Evolutionary conservation across 2,888 invertebrate genomes (phyloP).

Genomic region (Stenotaenia linearis): DNA sequence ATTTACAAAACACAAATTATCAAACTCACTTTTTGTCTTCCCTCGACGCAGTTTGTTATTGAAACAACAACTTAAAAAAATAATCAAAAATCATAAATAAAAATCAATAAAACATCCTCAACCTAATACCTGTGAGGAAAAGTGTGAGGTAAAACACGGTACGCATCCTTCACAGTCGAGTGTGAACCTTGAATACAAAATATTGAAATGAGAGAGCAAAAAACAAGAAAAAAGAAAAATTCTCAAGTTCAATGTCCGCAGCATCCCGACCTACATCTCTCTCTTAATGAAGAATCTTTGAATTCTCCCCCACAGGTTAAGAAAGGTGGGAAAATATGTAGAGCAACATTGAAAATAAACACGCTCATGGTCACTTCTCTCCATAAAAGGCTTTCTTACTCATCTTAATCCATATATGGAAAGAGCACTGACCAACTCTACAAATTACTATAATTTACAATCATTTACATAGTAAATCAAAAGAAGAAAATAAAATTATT

Average conservation of each 20-base stretch:
- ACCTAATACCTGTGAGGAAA: background rate
- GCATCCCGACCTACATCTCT: background rate
- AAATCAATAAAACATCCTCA: too few relatives aligned
- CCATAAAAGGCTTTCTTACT: background rate
- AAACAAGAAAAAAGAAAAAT: background rate
- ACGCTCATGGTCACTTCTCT: background rate
- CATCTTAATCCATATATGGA: background rate
- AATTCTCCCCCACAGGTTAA: background rate
- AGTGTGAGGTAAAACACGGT: background rate
- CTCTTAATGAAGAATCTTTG: background rate
- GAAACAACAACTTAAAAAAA: background rate
- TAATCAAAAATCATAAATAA: too few relatives aligned
- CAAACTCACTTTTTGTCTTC: background rate
- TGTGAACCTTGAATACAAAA: background rate
- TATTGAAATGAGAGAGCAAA: background rate
- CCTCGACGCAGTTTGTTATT: background rate
- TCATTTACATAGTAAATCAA: background rate
- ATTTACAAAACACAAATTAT: background rate
- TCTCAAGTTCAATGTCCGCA: background rate
- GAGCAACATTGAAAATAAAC: background rate
- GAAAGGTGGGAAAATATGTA: background rate
- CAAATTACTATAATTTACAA: background rate
- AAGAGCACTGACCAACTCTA: background rate
- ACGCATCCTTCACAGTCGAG: background rate
- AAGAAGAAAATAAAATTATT: too few relatives aligned